Percentiles rank a stretch among this genome's conserved stretches.
phyloP scores from a whole-genome alignment of 1,140 invertebrate genomes.

The Zophobas morio region DNA sequence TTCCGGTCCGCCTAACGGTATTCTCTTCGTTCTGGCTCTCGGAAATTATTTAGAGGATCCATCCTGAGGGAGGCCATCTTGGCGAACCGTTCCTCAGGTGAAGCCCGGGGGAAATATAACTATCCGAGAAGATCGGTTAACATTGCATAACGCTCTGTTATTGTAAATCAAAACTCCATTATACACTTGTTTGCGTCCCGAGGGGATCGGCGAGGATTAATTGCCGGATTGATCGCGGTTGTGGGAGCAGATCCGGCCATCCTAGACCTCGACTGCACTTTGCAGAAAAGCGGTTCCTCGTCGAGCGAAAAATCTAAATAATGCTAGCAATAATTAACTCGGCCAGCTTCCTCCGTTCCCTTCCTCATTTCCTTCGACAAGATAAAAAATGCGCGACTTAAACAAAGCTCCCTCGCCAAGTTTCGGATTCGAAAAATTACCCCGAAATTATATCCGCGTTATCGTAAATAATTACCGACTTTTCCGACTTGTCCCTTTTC shows the following conservation, averaged over 20 bases:
- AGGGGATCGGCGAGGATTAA: not conserved
- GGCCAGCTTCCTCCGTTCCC: not conserved
- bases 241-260: too few relatives aligned
- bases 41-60: slow-evolving; percentile 33
- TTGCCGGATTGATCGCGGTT: not conserved
- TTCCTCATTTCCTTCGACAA: not conserved
- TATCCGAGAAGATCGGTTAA: slow-evolving; percentile 31
- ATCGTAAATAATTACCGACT: slow-evolving; percentile 2
- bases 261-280: too few relatives aligned
- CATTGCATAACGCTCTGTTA: slow-evolving; percentile 38
- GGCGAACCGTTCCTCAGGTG: slow-evolving; percentile 34
- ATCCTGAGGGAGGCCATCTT: slow-evolving; percentile 28
- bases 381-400: not conserved
- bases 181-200: slow-evolving; percentile 19
- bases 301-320: too few relatives aligned
- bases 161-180: slow-evolving; percentile 38
- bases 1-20: slow-evolving; percentile 15
- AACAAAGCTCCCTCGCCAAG: too few relatives aligned
- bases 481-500: not conserved
- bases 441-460: not conserved
- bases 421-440: not conserved
- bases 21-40: slow-evolving; percentile 8
- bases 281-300: too few relatives aligned
- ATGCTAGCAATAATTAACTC: too few relatives aligned
- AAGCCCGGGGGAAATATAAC: slow-evolving; percentile 26